Percentiles rank a stretch among this genome's conserved stretches.
These are phyloP conservation scores for Cotesia typhae DNA, from an alignment of 1,140 invertebrate species.

Conservation along the genomic window DNA sequence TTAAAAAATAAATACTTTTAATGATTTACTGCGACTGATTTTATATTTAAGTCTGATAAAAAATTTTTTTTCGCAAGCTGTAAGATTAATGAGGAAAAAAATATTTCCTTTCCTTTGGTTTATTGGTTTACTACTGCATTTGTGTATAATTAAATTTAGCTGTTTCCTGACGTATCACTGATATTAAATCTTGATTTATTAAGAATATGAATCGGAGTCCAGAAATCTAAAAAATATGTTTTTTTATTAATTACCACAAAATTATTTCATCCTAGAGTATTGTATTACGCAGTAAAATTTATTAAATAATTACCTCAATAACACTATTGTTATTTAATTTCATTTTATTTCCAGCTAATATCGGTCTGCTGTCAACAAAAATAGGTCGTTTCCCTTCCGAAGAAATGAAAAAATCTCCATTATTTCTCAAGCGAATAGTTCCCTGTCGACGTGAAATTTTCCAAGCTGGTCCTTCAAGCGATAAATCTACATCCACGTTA, in stretches of 20 bases:
- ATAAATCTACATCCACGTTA: constrained; percentile 92
- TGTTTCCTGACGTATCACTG: constrained; percentile 82
- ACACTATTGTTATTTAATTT: constrained; percentile 93
- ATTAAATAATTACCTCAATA: constrained; percentile 77
- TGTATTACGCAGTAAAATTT: constrained; percentile 13
- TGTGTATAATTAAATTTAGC: constrained; percentile 71
- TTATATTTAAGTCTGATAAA: too few relatives aligned
- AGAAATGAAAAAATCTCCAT: constrained; percentile 92
- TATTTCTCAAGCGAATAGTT: constrained; percentile 88
- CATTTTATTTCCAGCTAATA: constrained; percentile 85
- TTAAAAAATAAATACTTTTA: constrained; percentile 30
- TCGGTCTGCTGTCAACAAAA: constrained; percentile 91
- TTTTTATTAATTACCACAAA: constrained; percentile 20
- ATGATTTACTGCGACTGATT: neutral
- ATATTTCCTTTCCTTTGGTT: constrained; percentile 8
- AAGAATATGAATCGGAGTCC: constrained; percentile 91
- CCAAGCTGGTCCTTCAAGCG: constrained; percentile 87
- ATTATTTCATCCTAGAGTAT: neutral
- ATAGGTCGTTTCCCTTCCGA: constrained; percentile 96
- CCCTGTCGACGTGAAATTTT: constrained; percentile 89
- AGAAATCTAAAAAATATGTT: constrained; percentile 74
- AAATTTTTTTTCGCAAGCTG: too few relatives aligned
- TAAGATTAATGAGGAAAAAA: neutral
- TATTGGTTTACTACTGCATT: neutral
- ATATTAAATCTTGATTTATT: constrained; percentile 91